Conservation (phyloP, 2,113 vertebrate genomes). For the Neolamprologus ventralis region DNA sequence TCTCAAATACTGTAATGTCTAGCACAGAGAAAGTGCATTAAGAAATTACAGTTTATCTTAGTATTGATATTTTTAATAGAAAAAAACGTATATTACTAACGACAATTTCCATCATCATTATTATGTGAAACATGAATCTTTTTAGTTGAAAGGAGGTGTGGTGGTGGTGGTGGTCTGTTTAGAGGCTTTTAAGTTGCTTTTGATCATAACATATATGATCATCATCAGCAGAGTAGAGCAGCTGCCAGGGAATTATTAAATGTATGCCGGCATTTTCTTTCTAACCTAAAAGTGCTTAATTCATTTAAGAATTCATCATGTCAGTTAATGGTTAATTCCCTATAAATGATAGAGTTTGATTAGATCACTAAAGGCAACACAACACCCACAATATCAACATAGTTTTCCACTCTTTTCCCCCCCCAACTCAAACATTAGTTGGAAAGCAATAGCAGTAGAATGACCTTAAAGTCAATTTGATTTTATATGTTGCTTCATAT, state of each 20-base stretch:
- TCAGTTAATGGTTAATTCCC: neutral
- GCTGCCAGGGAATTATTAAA: neutral
- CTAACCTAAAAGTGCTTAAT: neutral
- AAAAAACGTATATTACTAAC: neutral
- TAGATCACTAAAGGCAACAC: neutral
- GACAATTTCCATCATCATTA: neutral
- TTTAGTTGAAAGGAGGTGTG: neutral
- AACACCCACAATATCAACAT: neutral
- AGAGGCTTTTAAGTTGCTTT: neutral
- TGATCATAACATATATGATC: neutral
- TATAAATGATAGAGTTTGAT: neutral
- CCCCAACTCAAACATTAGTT: neutral
- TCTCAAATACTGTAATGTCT: neutral
- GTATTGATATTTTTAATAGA: neutral
- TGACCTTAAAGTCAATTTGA: neutral
- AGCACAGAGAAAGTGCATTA: neutral
- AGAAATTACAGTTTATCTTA: neutral
- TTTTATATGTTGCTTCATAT: neutral
- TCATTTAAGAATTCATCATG: neutral
- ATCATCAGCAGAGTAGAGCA: neutral
- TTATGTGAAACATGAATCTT: neutral
- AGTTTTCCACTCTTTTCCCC: neutral
- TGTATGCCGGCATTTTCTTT: neutral
- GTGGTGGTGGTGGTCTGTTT: neutral
- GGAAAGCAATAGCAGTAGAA: neutral